These are phyloP conservation scores for Philereme vetulata DNA, from an alignment of 2,888 invertebrate species.

Conservation along the genomic window DNA sequence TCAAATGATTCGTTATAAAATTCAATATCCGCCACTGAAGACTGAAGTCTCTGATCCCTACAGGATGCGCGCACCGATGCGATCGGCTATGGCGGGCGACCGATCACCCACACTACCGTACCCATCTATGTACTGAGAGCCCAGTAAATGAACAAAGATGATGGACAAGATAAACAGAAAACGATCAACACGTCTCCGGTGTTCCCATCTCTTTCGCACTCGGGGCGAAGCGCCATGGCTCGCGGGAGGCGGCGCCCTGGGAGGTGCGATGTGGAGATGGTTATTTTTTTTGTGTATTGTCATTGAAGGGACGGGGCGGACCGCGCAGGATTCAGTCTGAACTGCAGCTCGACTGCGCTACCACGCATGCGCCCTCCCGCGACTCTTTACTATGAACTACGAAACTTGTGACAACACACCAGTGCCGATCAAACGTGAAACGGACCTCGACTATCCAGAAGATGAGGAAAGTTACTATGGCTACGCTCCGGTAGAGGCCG, in stretches of 20 bases:
- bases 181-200: slow-evolving; percentile 55
- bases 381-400: slow-evolving; percentile 65
- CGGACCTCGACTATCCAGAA: slow-evolving; percentile 65
- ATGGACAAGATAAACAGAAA: slow-evolving; percentile 79
- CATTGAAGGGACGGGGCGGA: slow-evolving; percentile 80
- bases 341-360: slow-evolving; percentile 63
- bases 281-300: slow-evolving; percentile 80
- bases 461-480: slow-evolving; percentile 73
- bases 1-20: slow-evolving; percentile 40
- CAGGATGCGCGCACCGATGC: slow-evolving; percentile 72
- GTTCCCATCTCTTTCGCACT: slow-evolving; percentile 60
- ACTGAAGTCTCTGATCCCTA: slow-evolving; percentile 49
- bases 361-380: slow-evolving; percentile 53
- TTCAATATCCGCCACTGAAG: slow-evolving; percentile 46
- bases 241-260: slow-evolving; percentile 68
- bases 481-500: slow-evolving; percentile 67
- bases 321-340: slow-evolving; percentile 63
- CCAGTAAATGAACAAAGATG: slow-evolving; percentile 68
- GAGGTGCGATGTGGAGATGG: slow-evolving; percentile 68
- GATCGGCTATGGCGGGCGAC: slow-evolving; percentile 72
- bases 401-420: slow-evolving; percentile 62
- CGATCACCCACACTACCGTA: slow-evolving; percentile 52
- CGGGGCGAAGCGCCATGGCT: slow-evolving; percentile 38
- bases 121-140: slow-evolving; percentile 44
- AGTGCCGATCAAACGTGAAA: slow-evolving; percentile 74